phyloP scores from a whole-genome alignment of 2,113 vertebrate genomes.

The Poeciliopsis occidentalis region DNA sequence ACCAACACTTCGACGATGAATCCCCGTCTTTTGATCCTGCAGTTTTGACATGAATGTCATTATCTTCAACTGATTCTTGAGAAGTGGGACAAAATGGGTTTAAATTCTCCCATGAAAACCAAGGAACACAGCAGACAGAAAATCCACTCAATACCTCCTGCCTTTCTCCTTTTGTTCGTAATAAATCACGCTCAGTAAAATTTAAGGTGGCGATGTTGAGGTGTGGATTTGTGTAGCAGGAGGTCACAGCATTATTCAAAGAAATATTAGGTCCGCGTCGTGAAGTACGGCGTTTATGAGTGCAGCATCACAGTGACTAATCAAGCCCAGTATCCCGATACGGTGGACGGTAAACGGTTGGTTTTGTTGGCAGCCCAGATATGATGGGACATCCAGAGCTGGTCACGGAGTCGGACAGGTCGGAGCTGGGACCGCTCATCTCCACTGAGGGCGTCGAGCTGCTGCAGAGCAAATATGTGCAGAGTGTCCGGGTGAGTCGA shows the following conservation, averaged over 20 bases:
- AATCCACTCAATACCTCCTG: not conserved
- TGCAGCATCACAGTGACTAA: not conserved
- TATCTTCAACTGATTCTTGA: not conserved
- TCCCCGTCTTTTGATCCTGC: not conserved
- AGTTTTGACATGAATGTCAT: not conserved
- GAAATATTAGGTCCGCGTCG: not conserved
- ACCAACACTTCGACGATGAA: not conserved
- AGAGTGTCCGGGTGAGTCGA: slow-evolving; percentile 86
- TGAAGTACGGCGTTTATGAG: not conserved
- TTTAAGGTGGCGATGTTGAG: not conserved
- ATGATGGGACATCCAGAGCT: slow-evolving; percentile 92
- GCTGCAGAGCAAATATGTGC: slow-evolving; percentile 88
- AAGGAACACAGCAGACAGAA: no score
- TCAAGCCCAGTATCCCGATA: not conserved
- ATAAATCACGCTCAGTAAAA: not conserved
- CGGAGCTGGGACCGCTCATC: slow-evolving; percentile 86
- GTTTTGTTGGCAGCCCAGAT: slow-evolving; percentile 79
- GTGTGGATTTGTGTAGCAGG: not conserved
- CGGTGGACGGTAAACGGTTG: not conserved
- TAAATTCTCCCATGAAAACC: no score
- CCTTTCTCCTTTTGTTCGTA: not conserved
- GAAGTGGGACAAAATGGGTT: no score
- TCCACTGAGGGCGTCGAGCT: slow-evolving; percentile 86
- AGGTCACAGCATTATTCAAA: not conserved
- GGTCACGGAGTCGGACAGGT: slow-evolving; percentile 82